phyloP scores from a whole-genome alignment of 1,140 invertebrate genomes.

The Apis florea region DNA sequence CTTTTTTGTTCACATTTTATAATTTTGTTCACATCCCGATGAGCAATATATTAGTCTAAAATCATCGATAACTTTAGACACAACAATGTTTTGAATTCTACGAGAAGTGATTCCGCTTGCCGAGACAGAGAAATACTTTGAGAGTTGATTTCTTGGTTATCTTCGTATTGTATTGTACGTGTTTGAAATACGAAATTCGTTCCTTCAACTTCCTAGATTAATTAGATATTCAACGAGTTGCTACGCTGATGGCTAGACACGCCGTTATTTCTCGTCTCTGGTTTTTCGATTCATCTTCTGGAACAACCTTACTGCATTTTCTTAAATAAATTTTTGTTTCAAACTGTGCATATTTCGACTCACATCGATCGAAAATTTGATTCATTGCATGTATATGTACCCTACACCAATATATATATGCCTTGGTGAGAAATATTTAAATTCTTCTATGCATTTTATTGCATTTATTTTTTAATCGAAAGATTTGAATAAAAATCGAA shows the following conservation, averaged over 20 bases:
- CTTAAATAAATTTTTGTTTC: neutral
- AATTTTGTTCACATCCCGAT: too few relatives aligned
- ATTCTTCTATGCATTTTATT: too few relatives aligned
- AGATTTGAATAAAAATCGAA: neutral
- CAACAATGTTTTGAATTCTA: neutral
- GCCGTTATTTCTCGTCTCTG: neutral
- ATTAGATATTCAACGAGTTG: neutral
- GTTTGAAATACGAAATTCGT: neutral
- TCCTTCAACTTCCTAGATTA: neutral
- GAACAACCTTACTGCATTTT: neutral
- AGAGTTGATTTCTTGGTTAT: conserved; percentile 1
- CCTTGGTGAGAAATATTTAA: too few relatives aligned
- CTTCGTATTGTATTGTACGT: neutral
- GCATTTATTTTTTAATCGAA: too few relatives aligned
- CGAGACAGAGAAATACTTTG: too few relatives aligned
- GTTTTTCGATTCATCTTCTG: neutral
- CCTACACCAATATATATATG: too few relatives aligned
- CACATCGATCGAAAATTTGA: too few relatives aligned
- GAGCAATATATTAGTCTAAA: too few relatives aligned
- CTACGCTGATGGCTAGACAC: neutral
- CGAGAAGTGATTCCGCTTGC: neutral
- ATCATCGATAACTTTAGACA: too few relatives aligned
- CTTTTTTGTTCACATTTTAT: too few relatives aligned
- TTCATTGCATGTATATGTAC: too few relatives aligned
- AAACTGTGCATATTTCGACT: too few relatives aligned